phyloP scores from a whole-genome alignment of 2,888 invertebrate genomes.

The Tetrapedia diversipes region DNA sequence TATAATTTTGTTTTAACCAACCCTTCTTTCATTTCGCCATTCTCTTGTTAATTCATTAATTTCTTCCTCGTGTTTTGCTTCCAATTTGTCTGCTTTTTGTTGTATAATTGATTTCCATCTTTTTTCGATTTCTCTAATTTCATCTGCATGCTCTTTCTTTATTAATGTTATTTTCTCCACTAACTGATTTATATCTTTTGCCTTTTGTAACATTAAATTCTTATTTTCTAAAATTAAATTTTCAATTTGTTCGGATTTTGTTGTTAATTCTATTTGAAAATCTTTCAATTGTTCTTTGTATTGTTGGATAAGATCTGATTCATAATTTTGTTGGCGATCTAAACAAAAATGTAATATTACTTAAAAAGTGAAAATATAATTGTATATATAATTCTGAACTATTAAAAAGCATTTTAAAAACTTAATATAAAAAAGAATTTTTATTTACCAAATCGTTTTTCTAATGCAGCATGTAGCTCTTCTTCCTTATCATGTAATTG shows the following conservation, averaged over 20 bases:
- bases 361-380: conserved; percentile 4
- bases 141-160: conserved; percentile 74
- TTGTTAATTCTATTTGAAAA: conserved; percentile 78
- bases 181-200: conserved; percentile 73
- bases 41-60: conserved; percentile 79
- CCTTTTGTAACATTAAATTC: conserved; percentile 65
- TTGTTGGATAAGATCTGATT: conserved; percentile 78
- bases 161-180: conserved; percentile 68
- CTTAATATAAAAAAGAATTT: not conserved
- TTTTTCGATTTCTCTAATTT: conserved; percentile 77
- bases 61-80: conserved; percentile 76
- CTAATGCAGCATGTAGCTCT: conserved; percentile 79
- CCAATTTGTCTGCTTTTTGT: conserved; percentile 74
- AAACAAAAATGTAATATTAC: conserved; percentile 19
- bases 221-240: conserved; percentile 74
- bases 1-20: conserved; percentile 59
- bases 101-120: conserved; percentile 78
- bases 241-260: conserved; percentile 80
- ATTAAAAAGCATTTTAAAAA: no score
- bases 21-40: conserved; percentile 81
- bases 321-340: conserved; percentile 80
- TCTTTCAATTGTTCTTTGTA: conserved; percentile 80
- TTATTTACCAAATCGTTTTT: conserved; percentile 78
- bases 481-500: conserved; percentile 80
- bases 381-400: not conserved